Evolutionary conservation across 2,888 invertebrate genomes (phyloP), one percentile per base, ranked within the genome.

Genomic region (Hyles lineata): DNA sequence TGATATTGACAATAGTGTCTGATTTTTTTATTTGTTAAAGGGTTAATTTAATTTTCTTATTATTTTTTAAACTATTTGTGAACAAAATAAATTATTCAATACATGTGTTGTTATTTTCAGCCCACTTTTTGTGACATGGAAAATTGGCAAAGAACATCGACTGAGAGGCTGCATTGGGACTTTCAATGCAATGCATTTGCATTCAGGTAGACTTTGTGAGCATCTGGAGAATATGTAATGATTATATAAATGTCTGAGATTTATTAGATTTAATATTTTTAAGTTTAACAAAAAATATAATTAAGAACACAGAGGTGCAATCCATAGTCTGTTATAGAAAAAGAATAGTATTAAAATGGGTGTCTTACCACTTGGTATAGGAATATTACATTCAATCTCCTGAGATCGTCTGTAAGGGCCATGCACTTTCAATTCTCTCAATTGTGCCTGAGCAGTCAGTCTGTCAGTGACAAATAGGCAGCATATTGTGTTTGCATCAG

Each of bases 121-220:
- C 93, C 99, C 99, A 73, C 95, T 99, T 88, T 99, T 99, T 95
- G 99, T 99, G 80, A 99, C 99, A 77, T 99, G 99, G 99, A 98
- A 98, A 94, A 98, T 98, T 88, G 99, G 99, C 72, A 97, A 98
- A 89, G 99, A 99, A 88, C 97, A 98, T 87, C 96, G 98, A 79
- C 96, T 99, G 76, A 96, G 99, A 79, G 99, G 99, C 71, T 99
- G 99, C 94, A 99, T 99, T 89, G 99, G 99, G 76, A 99, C 99
- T 70, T 99, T 99, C 92, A 98, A 98, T 90, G 98, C 99, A 73
- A 98, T 99, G 97, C 98, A 98, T 90, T 96, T 99, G 86, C 99
- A 99, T 90, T 96, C 97, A 87, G 98, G 98, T 90, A 89, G 35
- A 72, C 19, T 62, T 32, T 67, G 58, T 72, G 52, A 63, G 21